A percentile compares a stretch with the other conserved stretches of the same genome.
phyloP scores from a whole-genome alignment of 2,113 vertebrate species.

The Halichoerus grypus region DNA sequence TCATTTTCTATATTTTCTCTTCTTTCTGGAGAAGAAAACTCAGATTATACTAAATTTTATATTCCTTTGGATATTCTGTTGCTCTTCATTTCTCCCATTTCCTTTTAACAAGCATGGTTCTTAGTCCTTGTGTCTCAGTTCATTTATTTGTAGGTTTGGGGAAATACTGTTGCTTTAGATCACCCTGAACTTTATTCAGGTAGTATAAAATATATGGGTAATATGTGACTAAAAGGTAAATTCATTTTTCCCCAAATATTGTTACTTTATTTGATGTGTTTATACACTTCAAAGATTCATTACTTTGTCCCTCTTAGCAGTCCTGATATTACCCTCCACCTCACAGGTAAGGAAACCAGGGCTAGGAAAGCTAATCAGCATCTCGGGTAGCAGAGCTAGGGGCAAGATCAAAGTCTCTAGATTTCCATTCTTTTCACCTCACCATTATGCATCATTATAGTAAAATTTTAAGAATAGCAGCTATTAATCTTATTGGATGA shows the following conservation, averaged over 20 bases:
- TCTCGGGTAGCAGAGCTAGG: background rate
- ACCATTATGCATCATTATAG: no score
- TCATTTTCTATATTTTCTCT: background rate
- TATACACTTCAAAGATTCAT: background rate
- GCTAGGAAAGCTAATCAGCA: background rate
- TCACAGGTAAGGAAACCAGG: background rate
- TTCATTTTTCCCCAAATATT: background rate
- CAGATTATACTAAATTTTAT: background rate
- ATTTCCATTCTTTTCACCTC: background rate
- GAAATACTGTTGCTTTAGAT: background rate
- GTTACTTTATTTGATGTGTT: background rate
- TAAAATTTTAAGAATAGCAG: background rate
- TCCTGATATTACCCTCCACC: background rate
- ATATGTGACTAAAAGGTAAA: background rate
- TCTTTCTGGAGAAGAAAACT: background rate
- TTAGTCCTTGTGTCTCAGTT: background rate
- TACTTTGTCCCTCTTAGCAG: background rate
- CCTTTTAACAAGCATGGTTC: background rate
- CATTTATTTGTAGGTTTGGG: background rate
- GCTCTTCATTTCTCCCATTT: background rate
- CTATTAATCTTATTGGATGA: background rate
- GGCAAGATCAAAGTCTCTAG: background rate
- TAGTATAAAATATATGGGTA: background rate
- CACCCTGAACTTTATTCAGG: slow-evolving; percentile 3
- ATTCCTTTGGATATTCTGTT: background rate